phyloP scores from a whole-genome alignment of 2,113 vertebrate species.

The Sprattus sprattus region DNA sequence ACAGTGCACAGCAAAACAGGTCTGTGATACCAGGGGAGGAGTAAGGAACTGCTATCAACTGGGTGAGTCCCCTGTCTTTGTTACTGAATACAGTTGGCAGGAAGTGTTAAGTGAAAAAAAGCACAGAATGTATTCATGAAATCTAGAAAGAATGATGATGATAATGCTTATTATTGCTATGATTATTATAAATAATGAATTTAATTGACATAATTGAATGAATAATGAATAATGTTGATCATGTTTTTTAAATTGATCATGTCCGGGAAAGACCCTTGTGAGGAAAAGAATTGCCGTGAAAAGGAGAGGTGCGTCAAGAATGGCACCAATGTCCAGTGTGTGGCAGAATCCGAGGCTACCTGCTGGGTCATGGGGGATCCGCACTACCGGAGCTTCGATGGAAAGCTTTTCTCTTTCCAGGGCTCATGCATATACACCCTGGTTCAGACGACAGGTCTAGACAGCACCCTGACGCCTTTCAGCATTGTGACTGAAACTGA shows the following conservation, averaged over 20 bases:
- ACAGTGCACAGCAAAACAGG: conserved; percentile 33
- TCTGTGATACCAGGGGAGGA: conserved; percentile 41
- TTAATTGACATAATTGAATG: no score
- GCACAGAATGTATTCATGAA: no score
- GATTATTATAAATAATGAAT: no score
- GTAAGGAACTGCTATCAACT: conserved; percentile 34
- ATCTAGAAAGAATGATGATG: no score
- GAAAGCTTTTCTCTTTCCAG: conserved; percentile 55
- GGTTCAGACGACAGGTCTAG: conserved; percentile 49
- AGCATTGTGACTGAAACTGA: conserved; percentile 47
- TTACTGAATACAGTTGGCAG: neutral
- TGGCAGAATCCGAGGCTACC: conserved; percentile 33
- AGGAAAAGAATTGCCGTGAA: conserved; percentile 37
- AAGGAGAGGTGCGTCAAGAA: conserved; percentile 46
- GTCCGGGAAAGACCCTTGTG: conserved; percentile 44
- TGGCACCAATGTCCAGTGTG: conserved; percentile 36
- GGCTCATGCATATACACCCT: conserved; percentile 62
- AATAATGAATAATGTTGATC: neutral
- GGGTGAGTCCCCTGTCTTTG: conserved; percentile 24
- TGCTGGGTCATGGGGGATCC: conserved; percentile 60
- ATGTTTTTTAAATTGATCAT: neutral
- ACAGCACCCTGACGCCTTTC: conserved; percentile 53
- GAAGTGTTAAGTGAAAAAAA: no score
- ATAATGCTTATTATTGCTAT: no score
- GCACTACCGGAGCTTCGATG: conserved; percentile 65